Evolutionary conservation across 2,113 vertebrate species (phyloP).

Genomic region (Ursus arctos): DNA sequence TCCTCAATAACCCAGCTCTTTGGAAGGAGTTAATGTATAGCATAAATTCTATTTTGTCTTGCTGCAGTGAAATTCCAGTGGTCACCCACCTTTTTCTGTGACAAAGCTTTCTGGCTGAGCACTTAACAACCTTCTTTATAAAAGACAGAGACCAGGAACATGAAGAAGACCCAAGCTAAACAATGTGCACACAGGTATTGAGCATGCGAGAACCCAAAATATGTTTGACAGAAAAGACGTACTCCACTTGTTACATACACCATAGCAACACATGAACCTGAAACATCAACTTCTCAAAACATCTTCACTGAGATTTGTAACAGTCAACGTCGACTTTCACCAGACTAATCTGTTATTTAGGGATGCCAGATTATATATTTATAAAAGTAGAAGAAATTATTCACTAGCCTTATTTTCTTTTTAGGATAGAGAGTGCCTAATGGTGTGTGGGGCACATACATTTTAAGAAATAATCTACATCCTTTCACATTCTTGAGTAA

Average conservation of each 20-base stretch:
- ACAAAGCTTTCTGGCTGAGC: slow-evolving; percentile 26
- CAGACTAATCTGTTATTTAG: background rate
- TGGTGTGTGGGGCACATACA: background rate
- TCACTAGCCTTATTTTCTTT: background rate
- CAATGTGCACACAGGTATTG: background rate
- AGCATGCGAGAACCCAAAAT: background rate
- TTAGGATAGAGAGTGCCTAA: background rate
- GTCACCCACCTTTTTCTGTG: background rate
- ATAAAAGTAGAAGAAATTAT: slow-evolving; percentile 35
- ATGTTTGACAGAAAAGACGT: background rate
- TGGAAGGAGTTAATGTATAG: background rate
- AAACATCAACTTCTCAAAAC: background rate
- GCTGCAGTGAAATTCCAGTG: background rate
- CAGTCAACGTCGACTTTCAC: background rate
- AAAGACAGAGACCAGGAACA: background rate
- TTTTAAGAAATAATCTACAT: background rate
- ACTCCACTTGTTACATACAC: background rate
- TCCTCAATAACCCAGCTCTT: background rate
- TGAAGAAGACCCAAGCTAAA: background rate
- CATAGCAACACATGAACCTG: background rate
- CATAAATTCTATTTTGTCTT: slow-evolving; percentile 3
- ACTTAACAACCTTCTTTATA: background rate
- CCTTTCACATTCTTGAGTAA: background rate
- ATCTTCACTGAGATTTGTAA: slow-evolving; percentile 37
- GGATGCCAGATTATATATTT: slow-evolving; percentile 53